Base-by-base conservation (phyloP, 2,888 invertebrate genomes). In the Galeopsomyia nigrocyanea region DNA sequence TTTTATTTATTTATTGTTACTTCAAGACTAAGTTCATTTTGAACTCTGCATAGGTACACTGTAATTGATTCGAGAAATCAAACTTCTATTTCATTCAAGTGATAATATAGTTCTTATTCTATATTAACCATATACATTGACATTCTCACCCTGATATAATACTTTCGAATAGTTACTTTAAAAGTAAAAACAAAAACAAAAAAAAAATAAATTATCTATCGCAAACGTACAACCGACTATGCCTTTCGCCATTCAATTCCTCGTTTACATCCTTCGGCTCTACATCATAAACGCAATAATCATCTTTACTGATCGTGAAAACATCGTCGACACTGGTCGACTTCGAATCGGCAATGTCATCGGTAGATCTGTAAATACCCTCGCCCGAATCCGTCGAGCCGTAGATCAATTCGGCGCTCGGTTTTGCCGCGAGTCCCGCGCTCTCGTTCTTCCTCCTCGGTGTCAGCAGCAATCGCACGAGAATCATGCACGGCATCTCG, bases 401-500 rank as follows among this genome's bases (percentile, higher is more conserved):
- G 61, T 77, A 80, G 1, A 75, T 66, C 14, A 72, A 13, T 21
- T 69, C 69, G 22, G 53, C 49, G 39, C 58, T 69, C 0, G 58
- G 58, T 26, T 68, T 65, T 2, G 67, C 26, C 10, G 56, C 16
- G 3, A 72, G 21, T 7, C 62, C 39, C 10, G 9, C 17, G 1
- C 2, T n/a, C 1, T 49, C 53, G 7, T 31, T 58, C 3, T 16
- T 16, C 0, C 55, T 60, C 6, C 60, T 13, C 2, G 56, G 22
- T 3, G 66, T 26, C 3, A 80, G 39, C 0, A 70, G 17, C 0
- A 73, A 19, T 3, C 77, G 76, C 17, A 79, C 78, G 31, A 86
- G 65, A 1, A 66, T 76, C 76, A 81, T 76, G 68, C 84, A 84
- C 0, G 86, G 86, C 65, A 83, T 78, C 72, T 86, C 86, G 75